Percentiles rank a stretch among this genome's conserved stretches.
Conservation (phyloP, 2,113 vertebrate genomes). For the Pangasianodon gigas region DNA sequence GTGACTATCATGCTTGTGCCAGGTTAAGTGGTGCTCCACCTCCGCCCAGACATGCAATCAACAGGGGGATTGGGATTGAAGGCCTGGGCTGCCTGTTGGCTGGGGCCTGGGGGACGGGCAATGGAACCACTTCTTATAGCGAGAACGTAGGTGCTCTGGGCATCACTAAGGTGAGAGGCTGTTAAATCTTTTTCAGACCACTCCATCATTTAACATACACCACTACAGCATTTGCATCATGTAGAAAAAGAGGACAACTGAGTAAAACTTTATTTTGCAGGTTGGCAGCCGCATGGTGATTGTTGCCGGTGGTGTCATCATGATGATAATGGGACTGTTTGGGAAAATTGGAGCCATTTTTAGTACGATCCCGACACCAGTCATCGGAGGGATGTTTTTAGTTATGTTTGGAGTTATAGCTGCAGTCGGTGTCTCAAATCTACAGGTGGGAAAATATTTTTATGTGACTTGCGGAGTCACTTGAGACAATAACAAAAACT, state of each 20-base stretch:
- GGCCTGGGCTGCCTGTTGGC: conserved; percentile 92
- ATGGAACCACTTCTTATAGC: conserved; percentile 93
- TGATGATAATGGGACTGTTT: conserved; percentile 86
- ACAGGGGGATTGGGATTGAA: conserved; percentile 89
- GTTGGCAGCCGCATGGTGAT: conserved; percentile 95
- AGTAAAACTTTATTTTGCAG: conserved; percentile 63
- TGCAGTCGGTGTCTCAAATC: conserved; percentile 87
- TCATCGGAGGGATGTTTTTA: conserved; percentile 92
- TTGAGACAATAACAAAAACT: neutral
- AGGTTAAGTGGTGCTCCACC: conserved; percentile 87
- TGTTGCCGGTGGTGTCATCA: conserved; percentile 77
- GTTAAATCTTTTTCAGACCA: neutral
- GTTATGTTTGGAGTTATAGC: conserved; percentile 93
- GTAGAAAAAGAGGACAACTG: neutral
- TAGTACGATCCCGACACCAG: conserved; percentile 88
- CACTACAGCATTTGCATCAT: neutral
- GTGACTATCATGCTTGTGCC: conserved; percentile 93
- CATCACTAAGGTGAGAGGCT: conserved; percentile 84
- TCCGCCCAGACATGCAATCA: conserved; percentile 88
- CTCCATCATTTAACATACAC: neutral
- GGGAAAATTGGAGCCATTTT: conserved; percentile 88
- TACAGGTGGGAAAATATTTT: conserved; percentile 79
- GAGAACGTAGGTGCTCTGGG: conserved; percentile 92
- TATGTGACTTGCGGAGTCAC: too few species aligned
- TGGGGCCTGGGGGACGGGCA: conserved; percentile 92